phyloP scores from a whole-genome alignment of 2,113 vertebrate genomes.

The Tupaia chinensis region DNA sequence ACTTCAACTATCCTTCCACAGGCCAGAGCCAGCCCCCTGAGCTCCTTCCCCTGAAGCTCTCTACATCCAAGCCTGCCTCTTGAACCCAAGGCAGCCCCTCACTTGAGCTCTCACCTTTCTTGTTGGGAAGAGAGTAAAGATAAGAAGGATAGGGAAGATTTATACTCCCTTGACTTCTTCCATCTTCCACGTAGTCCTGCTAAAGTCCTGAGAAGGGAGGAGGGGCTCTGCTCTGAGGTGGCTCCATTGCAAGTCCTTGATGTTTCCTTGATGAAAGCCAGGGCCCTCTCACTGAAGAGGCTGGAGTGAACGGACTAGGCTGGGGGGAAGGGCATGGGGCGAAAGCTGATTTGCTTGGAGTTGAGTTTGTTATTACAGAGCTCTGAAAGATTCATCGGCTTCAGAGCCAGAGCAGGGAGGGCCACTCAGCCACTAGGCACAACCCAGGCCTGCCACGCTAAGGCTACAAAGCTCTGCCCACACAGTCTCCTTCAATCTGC shows the following conservation, averaged over 20 bases:
- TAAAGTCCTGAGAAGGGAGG: slow-evolving; percentile 30
- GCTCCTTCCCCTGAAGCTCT: background rate
- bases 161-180: background rate
- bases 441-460: background rate
- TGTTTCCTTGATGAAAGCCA: slow-evolving; percentile 79
- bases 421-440: background rate
- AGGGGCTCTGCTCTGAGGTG: slow-evolving; percentile 53
- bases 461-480: slow-evolving; percentile 7
- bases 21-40: background rate
- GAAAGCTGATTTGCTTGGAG: slow-evolving; percentile 52
- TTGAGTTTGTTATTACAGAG: slow-evolving; percentile 65
- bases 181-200: background rate
- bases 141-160: slow-evolving; percentile 44
- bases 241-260: slow-evolving; percentile 66
- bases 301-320: slow-evolving; percentile 54
- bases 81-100: background rate
- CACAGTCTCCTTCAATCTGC: slow-evolving; percentile 70
- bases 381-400: slow-evolving; percentile 37
- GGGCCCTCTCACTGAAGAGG: slow-evolving; percentile 59
- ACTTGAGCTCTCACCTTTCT: background rate
- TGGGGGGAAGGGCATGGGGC: slow-evolving; percentile 39
- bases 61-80: background rate
- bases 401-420: slow-evolving; percentile 27
- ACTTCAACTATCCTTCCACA: background rate
- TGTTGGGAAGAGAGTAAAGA: slow-evolving; percentile 36